Conservation (phyloP, 2,888 invertebrate genomes). For the Brachyopa scutellaris region DNA sequence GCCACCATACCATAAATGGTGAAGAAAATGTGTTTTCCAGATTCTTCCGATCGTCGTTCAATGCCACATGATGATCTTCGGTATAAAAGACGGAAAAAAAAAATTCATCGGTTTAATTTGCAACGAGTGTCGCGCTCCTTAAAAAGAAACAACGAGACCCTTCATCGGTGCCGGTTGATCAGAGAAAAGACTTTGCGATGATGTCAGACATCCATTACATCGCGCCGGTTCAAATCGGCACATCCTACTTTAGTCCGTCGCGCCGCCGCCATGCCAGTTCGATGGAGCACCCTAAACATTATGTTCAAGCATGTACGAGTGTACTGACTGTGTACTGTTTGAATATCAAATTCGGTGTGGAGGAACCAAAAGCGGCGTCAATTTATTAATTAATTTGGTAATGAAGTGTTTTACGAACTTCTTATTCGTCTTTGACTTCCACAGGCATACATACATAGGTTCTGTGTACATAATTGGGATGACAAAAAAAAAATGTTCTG, state of each 20-base stretch:
- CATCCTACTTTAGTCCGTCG: conserved; percentile 27
- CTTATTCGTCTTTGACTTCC: conserved; percentile 16
- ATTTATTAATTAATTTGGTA: conserved; percentile 66
- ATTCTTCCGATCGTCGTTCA: conserved; percentile 33
- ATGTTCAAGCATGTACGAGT: too few relatives aligned
- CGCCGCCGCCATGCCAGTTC: conserved; percentile 12
- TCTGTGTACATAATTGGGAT: conserved; percentile 3
- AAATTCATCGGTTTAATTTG: conserved; percentile 22
- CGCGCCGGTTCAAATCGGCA: conserved; percentile 20
- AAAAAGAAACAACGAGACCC: conserved; percentile 5
- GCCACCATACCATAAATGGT: too few relatives aligned
- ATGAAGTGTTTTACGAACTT: conserved; percentile 53
- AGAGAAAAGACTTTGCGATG: conserved; percentile 30
- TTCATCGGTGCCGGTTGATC: background rate
- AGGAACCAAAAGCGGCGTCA: conserved; percentile 50
- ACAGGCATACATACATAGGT: conserved; percentile 1
- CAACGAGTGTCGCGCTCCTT: conserved; percentile 26
- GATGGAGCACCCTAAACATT: conserved; percentile 41
- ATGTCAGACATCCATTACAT: conserved; percentile 58
- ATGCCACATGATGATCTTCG: conserved; percentile 29
- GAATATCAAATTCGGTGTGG: conserved; percentile 18
- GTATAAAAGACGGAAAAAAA: background rate
- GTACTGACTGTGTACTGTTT: too few relatives aligned
- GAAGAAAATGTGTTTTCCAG: conserved; percentile 24
- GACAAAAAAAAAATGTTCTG: background rate